Base-by-base conservation (phyloP, 2,113 vertebrate species). In the Anolis carolinensis region DNA sequence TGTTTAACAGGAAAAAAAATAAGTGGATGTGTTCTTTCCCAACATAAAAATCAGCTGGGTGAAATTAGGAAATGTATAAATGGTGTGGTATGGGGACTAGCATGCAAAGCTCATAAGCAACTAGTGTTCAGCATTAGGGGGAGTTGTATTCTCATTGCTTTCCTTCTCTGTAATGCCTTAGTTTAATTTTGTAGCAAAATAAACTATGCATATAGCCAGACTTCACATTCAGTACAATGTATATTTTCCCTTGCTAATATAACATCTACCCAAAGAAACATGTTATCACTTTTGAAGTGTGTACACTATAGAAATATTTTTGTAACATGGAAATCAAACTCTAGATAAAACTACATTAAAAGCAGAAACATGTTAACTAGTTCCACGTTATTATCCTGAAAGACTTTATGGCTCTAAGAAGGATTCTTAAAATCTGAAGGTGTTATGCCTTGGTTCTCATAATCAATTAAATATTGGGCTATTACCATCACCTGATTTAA, bases 211-310 rank as follows among this genome's bases (percentile, higher is more conserved):
- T 94, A 95, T 94, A 90, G 91, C 81, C 90, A 94, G 74, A 86
- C 18, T 87, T 92, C 85, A 88, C 0, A 0, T 92, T 95, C 86
- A 89, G 87, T 93, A 88, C 90, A 92, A 86, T 87, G 78, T 91
- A 78, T 78, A 76, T 86, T 91, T 87, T 87, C 90, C 84, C 79
- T 74, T 50, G 88, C 81, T 65, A 67, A 81, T 86, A 52, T 36
- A 92, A 94, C 70, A 93, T 96, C 90, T 95, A 88, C 93, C 95
- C 96, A 96, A 96, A 96, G 95, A 96, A 95, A 93, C 87, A 95
- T 92, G 8, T 89, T 63, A 78, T 34, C 92, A 63, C 89, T 95
- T 96, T 95, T 95, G 93, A 82, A 95, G 92, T 94, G 91, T 95
- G 91, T 94, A 80, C 94, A 94, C 84, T 88, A 85, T 84, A 92